Base-by-base conservation (phyloP, 2,888 invertebrate genomes). In the Drosophila aldrichi region DNA sequence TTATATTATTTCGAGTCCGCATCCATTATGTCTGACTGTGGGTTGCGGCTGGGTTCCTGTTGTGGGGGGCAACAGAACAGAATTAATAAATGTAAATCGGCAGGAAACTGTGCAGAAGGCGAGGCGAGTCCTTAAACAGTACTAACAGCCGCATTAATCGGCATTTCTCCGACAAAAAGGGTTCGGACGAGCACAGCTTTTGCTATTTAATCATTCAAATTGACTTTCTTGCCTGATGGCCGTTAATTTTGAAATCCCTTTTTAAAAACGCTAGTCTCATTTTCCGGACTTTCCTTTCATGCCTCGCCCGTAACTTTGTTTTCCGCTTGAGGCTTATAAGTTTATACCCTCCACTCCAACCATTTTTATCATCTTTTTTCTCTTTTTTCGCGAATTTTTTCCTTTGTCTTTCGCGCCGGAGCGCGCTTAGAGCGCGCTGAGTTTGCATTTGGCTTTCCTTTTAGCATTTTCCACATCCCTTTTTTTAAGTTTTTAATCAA, bases 131-230 rank as follows among this genome's bases (percentile, higher is more conserved):
- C 71, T 72, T 76, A 76, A 80, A 79, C 72, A 70, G 70, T 67
- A 81, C 73, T 82, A 86, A 85, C 71, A 71, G 87, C 74, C 66
- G 76, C 73, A 74, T 81, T 83, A 86, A 86, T 76, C 82, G 86
- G 70, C 68, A 68, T 79, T 80, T 84, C 70, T 43, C 48, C 32
- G 49, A 14, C n/a, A 22, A 65, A 62, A 79, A 70, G 66, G 62
- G 62, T 78, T 74, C 61, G 73, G 67, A 60, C 55, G 58, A 55
- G 52, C 67, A 70, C 77, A 74, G 86, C 74, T 77, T 71, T 82
- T 66, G 57, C 87, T 86, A 77, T 89, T 87, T 87, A 87, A 86
- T 87, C 84, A 86, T 87, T 86, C 77, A 87, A 89, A 86, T 86
- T 83, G 87, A 80, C 82, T 87, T 87, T 87, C 70, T 73, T 72